Percentiles rank a stretch among this genome's conserved stretches.
These are phyloP conservation scores for Meganola albula DNA, from an alignment of 2,888 invertebrate species.

Conservation along the genomic window DNA sequence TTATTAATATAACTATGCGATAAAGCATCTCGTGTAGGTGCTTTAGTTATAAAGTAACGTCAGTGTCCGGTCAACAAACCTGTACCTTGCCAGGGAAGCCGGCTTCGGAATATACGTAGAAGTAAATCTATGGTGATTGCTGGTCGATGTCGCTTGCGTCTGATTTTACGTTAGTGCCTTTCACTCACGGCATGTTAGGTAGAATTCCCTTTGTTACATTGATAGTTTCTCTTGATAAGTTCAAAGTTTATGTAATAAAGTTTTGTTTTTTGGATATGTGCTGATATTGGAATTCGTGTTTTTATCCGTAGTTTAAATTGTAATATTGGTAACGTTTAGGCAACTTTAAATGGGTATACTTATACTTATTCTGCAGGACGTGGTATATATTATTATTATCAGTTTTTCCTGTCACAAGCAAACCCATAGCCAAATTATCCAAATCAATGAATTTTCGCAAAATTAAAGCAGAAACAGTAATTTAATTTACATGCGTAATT, in stretches of 20 bases:
- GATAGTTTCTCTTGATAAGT: slow-evolving; percentile 18
- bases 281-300: too few relatives aligned
- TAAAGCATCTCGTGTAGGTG: too few relatives aligned
- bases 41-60: slow-evolving; percentile 4
- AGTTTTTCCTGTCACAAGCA: too few relatives aligned
- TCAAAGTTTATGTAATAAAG: slow-evolving; percentile 8
- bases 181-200: slow-evolving; percentile 10
- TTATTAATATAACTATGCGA: too few relatives aligned
- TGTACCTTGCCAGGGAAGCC: slow-evolving; percentile 39
- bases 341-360: too few relatives aligned
- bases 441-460: too few relatives aligned
- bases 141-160: slow-evolving; percentile 16
- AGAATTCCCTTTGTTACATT: slow-evolving; percentile 12
- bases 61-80: slow-evolving; percentile 42
- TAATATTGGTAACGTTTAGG: too few relatives aligned
- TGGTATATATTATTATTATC: too few relatives aligned
- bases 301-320: too few relatives aligned
- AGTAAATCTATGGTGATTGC: slow-evolving; percentile 32
- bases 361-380: too few relatives aligned
- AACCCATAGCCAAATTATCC: too few relatives aligned
- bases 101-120: slow-evolving; percentile 33
- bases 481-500: slow-evolving; percentile 26
- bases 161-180: slow-evolving; percentile 8
- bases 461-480: slow-evolving; percentile 7
- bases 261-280: too few relatives aligned